Percentiles rank a stretch among this genome's conserved stretches.
phyloP scores from a whole-genome alignment of 1,140 invertebrate genomes.

The Propsilocerus akamusi region DNA sequence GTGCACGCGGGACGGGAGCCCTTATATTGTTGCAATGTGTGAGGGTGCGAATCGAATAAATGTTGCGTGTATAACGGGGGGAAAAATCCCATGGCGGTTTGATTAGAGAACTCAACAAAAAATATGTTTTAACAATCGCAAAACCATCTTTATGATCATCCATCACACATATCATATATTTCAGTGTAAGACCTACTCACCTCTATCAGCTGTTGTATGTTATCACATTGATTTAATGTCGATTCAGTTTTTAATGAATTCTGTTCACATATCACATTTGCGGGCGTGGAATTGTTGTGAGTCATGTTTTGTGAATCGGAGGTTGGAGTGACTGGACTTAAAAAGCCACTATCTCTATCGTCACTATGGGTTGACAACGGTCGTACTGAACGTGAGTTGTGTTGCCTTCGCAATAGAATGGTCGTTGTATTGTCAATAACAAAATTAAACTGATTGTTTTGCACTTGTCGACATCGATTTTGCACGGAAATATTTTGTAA shows the following conservation, averaged over 20 bases:
- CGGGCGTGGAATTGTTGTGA: not conserved
- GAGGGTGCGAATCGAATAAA: too few species aligned
- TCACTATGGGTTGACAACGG: constrained; percentile 22
- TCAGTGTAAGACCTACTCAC: constrained; percentile 1
- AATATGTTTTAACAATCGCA: too few species aligned
- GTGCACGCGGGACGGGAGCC: too few species aligned
- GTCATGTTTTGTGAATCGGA: not conserved
- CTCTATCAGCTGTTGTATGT: not conserved
- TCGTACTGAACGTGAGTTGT: constrained; percentile 12
- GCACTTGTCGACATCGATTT: not conserved
- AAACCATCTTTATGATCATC: too few species aligned
- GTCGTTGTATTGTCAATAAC: not conserved
- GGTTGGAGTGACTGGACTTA: constrained; percentile 22
- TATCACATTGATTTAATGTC: not conserved
- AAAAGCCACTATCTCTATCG: constrained; percentile 21
- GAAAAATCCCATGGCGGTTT: too few species aligned
- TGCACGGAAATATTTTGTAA: not conserved
- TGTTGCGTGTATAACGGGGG: too few species aligned
- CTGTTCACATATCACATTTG: not conserved
- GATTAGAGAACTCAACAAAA: too few species aligned
- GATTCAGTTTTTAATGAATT: not conserved
- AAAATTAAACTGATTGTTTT: not conserved
- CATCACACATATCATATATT: too few species aligned
- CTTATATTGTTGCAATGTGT: too few species aligned
- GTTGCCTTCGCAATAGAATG: not conserved